Evolutionary conservation across 2,113 vertebrate species (phyloP), one percentile per base, ranked within the genome.

Genomic region (Mohoua ochrocephala): DNA sequence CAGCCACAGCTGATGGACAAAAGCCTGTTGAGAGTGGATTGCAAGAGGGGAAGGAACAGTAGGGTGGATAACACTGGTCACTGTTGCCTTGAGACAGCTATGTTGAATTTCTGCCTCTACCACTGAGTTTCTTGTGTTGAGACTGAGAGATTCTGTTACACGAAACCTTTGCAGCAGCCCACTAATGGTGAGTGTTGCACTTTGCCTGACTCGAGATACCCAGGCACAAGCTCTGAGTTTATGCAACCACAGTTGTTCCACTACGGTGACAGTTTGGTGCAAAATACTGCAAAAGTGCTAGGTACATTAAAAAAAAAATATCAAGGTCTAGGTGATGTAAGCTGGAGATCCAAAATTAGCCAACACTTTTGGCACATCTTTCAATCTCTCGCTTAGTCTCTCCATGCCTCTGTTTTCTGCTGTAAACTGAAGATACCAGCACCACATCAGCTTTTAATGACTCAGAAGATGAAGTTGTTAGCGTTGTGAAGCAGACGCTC

Each of bases 181-280:
- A 2, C 21, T 61, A 15, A 11, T 26, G 3, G 30, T 6, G 0
- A 65, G 15, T 57, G 37, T 41, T 65, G 10, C n/a, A 1, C 87
- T 92, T 86, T 67, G 42, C 35, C 37, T 7, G 31, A 35, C 28
- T 8, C 47, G 45, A 84, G 77, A 35, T 39, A 49, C 12, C 19
- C 13, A 17, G 52, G 13, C 56, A 73, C 13, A 71, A n/a, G 33
- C 75, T 74, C 15, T 30, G 35, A 75, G 11, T 27, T 94, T 68
- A 42, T 71, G 16, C 33, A 47, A 9, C n/a, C 50, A 37, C n/a
- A 59, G 10, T 33, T 9, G 1, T 42, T 93, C 45, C 9, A 3
- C 47, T 78, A 0, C 57, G 52, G 44, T 61, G 57, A 41, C 30
- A n/a, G 21, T 39, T 45, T 27, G n/a, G 27, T 67, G 42, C 11